phyloP scores from a whole-genome alignment of 2,888 invertebrate genomes.

The Drosophila koepferae region DNA sequence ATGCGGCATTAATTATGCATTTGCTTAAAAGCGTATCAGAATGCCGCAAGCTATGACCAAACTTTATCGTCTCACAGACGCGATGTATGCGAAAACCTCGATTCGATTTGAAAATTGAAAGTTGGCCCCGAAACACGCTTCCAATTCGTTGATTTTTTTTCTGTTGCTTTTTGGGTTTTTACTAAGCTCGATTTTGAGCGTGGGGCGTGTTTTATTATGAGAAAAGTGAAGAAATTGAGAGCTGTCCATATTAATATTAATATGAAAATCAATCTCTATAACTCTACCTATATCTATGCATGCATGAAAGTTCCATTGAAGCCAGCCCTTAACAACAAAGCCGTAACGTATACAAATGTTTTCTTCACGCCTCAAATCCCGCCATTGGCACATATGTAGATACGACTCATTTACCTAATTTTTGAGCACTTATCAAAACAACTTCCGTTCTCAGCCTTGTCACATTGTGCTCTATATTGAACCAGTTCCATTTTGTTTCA shows the following conservation, averaged over 20 bases:
- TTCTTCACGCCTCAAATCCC: background rate
- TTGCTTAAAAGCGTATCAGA: slow-evolving; percentile 62
- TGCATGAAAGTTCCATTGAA: background rate
- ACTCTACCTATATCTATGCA: background rate
- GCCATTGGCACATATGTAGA: background rate
- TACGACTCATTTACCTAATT: background rate
- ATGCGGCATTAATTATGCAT: slow-evolving; percentile 72
- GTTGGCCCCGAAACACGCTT: slow-evolving; percentile 84
- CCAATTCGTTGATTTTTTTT: slow-evolving; percentile 32
- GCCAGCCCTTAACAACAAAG: background rate
- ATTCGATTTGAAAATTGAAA: slow-evolving; percentile 79
- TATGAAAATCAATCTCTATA: background rate
- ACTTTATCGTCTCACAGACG: slow-evolving; percentile 38
- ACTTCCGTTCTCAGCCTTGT: background rate
- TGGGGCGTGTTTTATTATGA: slow-evolving; percentile 37
- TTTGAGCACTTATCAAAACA: background rate
- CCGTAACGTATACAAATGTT: background rate
- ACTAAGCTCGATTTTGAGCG: slow-evolving; percentile 1
- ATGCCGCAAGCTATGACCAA: slow-evolving; percentile 65
- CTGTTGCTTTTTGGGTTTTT: background rate
- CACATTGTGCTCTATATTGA: background rate
- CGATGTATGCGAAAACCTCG: slow-evolving; percentile 63
- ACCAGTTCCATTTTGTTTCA: background rate
- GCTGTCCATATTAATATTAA: background rate
- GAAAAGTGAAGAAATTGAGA: background rate